These are phyloP conservation scores for Euwallacea fornicatus DNA, from an alignment of 1,140 invertebrate species.

Conservation along the genomic window DNA sequence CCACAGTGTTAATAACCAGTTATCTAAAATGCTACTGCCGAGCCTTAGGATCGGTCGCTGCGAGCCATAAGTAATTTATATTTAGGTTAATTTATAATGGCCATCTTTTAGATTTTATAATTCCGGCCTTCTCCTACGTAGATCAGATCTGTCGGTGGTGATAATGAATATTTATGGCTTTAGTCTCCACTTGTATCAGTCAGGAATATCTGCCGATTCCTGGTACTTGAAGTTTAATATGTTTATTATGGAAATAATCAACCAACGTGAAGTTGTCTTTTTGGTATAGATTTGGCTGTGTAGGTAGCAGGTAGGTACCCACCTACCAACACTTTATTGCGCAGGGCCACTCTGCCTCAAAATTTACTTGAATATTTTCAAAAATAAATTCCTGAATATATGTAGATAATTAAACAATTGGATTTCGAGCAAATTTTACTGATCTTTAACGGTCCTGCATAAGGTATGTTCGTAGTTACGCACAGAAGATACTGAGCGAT, in stretches of 20 bases:
- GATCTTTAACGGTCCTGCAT: too few species aligned
- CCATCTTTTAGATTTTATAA: slow-evolving; percentile 39
- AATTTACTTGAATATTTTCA: too few species aligned
- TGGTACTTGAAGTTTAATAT: slow-evolving; percentile 14
- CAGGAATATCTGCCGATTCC: slow-evolving; percentile 15
- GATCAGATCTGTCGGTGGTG: slow-evolving; percentile 24
- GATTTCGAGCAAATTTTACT: too few species aligned
- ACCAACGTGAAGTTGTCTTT: not conserved
- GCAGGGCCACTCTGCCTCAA: too few species aligned
- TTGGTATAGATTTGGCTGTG: too few species aligned
- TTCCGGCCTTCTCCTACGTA: slow-evolving; percentile 24
- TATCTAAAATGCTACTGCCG: slow-evolving; percentile 46
- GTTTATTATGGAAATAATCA: slow-evolving; percentile 22
- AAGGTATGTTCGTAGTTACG: too few species aligned
- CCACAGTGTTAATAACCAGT: slow-evolving; percentile 48
- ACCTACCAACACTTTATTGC: too few species aligned
- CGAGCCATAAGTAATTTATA: slow-evolving; percentile 39
- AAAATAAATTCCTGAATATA: too few species aligned
- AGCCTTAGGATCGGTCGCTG: slow-evolving; percentile 31
- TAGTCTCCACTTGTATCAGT: slow-evolving; percentile 10
- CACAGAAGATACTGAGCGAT: too few species aligned
- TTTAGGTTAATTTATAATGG: slow-evolving; percentile 49
- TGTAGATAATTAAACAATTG: too few species aligned
- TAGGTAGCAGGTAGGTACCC: too few species aligned
- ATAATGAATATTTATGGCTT: slow-evolving; percentile 30